Evolutionary conservation across 2,797 vertebrate species (phyloP).

Genomic region (Rhincodon typus): DNA sequence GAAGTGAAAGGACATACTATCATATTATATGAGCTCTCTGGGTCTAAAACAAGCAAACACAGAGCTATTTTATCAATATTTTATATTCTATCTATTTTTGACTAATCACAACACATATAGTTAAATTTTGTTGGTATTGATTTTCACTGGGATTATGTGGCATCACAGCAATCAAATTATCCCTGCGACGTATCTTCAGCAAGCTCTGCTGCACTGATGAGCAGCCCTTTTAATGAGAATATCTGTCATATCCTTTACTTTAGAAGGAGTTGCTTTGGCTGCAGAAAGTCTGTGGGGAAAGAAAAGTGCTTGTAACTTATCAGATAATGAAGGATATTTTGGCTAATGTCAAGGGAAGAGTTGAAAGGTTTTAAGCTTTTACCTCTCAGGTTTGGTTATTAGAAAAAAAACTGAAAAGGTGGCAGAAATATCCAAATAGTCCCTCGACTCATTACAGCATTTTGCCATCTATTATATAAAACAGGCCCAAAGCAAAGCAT

Average conservation of each 20-base stretch:
- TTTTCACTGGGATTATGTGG: neutral
- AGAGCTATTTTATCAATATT: neutral
- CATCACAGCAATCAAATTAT: neutral
- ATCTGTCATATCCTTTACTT: slow-evolving; percentile 43
- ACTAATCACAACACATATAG: neutral
- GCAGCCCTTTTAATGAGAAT: slow-evolving; percentile 44
- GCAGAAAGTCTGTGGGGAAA: slow-evolving; percentile 45
- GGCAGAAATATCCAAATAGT: slow-evolving; percentile 20
- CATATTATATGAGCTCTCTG: neutral
- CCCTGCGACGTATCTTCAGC: slow-evolving; percentile 41
- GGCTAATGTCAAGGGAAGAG: slow-evolving; percentile 30
- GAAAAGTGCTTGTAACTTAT: slow-evolving; percentile 41
- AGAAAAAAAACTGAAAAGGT: slow-evolving; percentile 9
- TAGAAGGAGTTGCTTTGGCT: slow-evolving; percentile 42
- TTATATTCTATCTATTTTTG: slow-evolving; percentile 1
- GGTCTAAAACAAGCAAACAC: neutral
- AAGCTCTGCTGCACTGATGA: slow-evolving; percentile 42
- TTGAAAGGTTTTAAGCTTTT: slow-evolving; percentile 27
- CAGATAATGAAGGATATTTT: slow-evolving; percentile 39
- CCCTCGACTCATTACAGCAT: slow-evolving; percentile 39
- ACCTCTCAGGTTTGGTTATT: slow-evolving; percentile 29
- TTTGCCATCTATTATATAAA: slow-evolving; percentile 34
- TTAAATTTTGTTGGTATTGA: neutral
- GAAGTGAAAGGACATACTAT: slow-evolving; percentile 8
- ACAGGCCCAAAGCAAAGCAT: neutral